These are phyloP conservation scores for Tryphoninae sp. DNA, from an alignment of 2,888 invertebrate genomes.

Conservation along the genomic window DNA sequence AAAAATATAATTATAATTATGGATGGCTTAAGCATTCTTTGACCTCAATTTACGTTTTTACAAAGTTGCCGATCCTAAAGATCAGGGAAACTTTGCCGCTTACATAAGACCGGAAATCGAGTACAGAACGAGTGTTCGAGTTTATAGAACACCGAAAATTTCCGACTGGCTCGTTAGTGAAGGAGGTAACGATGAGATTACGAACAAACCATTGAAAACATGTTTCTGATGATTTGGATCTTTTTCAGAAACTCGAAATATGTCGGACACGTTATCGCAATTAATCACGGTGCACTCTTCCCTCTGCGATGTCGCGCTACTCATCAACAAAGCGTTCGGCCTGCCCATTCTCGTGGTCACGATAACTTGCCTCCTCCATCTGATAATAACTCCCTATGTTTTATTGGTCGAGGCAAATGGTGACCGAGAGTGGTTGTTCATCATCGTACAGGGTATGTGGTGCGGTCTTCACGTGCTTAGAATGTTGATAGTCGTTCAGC, in stretches of 20 bases:
- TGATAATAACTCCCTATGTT: constrained; percentile 85
- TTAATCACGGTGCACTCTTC: constrained; percentile 83
- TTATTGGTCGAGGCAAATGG: constrained; percentile 83
- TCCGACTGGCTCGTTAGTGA: constrained; percentile 67
- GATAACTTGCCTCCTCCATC: constrained; percentile 84
- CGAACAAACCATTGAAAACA: background rate
- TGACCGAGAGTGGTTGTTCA: constrained; percentile 82
- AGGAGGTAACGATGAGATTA: constrained; percentile 57
- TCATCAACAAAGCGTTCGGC: constrained; percentile 83
- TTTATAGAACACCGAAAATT: constrained; percentile 64
- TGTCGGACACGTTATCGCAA: constrained; percentile 81
- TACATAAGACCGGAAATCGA: constrained; percentile 63
- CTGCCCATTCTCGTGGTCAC: constrained; percentile 83
- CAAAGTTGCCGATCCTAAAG: constrained; percentile 62
- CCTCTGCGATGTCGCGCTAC: constrained; percentile 83
- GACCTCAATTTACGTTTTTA: background rate
- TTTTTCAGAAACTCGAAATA: constrained; percentile 66
- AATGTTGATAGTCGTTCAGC: constrained; percentile 84
- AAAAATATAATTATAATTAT: background rate
- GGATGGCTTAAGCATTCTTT: background rate
- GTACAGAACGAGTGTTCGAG: constrained; percentile 58
- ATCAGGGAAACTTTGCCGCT: constrained; percentile 59
- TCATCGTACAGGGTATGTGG: constrained; percentile 84
- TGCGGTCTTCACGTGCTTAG: constrained; percentile 83
- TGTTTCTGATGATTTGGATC: constrained; percentile 11